Base-by-base conservation (phyloP, 2,797 vertebrate genomes). In the Myoxocephalus aenaeus region DNA sequence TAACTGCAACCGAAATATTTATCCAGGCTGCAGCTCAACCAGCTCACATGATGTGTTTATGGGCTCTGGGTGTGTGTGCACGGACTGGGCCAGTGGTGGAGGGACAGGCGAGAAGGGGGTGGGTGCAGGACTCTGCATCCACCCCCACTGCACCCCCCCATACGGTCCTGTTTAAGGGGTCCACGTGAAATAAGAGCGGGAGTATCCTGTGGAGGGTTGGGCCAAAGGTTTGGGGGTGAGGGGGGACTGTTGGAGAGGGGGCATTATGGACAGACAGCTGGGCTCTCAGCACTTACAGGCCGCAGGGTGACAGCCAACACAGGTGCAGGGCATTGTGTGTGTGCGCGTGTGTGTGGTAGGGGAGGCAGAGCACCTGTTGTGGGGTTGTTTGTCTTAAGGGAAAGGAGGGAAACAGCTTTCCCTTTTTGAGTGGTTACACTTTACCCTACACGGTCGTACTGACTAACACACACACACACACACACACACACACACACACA, bases 1-100 rank as follows among this genome's bases (percentile, higher is more conserved):
- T 95, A 95, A 94, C 94, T 93, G 93, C 92, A 92, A 93, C 93
- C 93, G 94, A 95, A 95, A 95, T 94, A 95, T 95, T 95, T 93
- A 94, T 91, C 91, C 92, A 94, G 93, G 87, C 89, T 80, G 89
- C 86, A 80, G 82, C 90, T 84, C 48, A 65, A 88, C 90, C 84
- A 87, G 85, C 84, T 87, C 80, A 75, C 89, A 89, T 87, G 87
- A 94, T 90, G 92, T 93, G 94, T 94, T 95, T 94, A 95, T 95
- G 92, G 88, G 90, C 79, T 79, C 58, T 89, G 84, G 83, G 83
- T 88, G 88, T 84, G 89, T 68, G 89, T 68, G 86, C 38, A 61
- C 65, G 29, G 75, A 61, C 65, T 53, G 77, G 81, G 76, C 18
- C 42, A 44, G 75, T 32, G 83, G 70, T 48, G 79, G 75, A 34